Conservation (phyloP, 1,140 invertebrate genomes). For the Dreissena rostriformis region DNA sequence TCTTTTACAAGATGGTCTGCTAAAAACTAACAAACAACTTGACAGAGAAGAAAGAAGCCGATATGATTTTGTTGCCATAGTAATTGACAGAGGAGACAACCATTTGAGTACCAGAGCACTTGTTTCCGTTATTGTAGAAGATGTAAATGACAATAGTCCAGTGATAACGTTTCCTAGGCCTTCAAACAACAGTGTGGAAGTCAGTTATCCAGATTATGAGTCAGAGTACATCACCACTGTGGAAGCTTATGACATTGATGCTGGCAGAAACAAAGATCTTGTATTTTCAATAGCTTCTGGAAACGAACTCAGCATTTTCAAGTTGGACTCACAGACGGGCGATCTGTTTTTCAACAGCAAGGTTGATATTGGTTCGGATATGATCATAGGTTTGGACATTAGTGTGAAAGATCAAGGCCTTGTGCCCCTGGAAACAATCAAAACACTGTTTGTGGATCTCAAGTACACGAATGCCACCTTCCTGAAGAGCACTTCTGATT, state of each 20-base stretch:
- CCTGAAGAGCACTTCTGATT: not conserved
- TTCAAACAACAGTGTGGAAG: constrained; percentile 65
- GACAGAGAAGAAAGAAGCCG: constrained; percentile 91
- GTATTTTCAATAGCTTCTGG: constrained; percentile 62
- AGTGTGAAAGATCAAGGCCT: constrained; percentile 37
- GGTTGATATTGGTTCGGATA: constrained; percentile 45
- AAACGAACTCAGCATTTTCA: constrained; percentile 88
- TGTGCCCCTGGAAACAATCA: constrained; percentile 19
- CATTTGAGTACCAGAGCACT: constrained; percentile 82
- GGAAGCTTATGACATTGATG: constrained; percentile 69
- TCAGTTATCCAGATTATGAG: constrained; percentile 60
- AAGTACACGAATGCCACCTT: constrained; percentile 53
- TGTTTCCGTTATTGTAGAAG: constrained; percentile 79
- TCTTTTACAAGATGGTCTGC: constrained; percentile 84
- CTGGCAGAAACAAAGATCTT: constrained; percentile 62
- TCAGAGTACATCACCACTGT: constrained; percentile 52
- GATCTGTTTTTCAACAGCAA: constrained; percentile 67
- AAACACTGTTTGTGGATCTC: constrained; percentile 22
- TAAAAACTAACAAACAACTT: constrained; percentile 87
- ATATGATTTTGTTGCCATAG: constrained; percentile 89
- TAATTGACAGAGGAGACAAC: constrained; percentile 87
- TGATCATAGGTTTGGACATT: constrained; percentile 21
- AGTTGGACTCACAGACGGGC: constrained; percentile 92
- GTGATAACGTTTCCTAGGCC: constrained; percentile 77
- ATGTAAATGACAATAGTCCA: constrained; percentile 97